Percentiles rank a stretch among this genome's conserved stretches.
Evolutionary conservation across 2,888 invertebrate species (phyloP).

Genomic region (Andrena haemorrhoa): DNA sequence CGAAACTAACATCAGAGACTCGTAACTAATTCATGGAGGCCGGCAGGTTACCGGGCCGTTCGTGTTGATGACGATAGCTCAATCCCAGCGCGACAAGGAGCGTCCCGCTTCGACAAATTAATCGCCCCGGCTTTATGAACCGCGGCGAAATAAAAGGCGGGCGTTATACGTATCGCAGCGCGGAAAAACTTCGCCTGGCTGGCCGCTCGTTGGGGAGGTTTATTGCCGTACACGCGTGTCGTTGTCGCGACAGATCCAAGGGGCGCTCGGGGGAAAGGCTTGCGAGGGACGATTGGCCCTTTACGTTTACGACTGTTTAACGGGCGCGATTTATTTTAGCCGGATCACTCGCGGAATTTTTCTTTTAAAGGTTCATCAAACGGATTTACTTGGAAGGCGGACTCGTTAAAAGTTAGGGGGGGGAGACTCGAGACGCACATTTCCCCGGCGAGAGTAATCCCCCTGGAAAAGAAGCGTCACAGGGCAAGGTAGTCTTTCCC

Average conservation of each 20-base stretch:
- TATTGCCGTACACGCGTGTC: slow-evolving; percentile 44
- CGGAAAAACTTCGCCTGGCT: slow-evolving; percentile 33
- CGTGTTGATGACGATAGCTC: slow-evolving; percentile 38
- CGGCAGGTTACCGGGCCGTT: no score
- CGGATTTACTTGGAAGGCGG: not conserved
- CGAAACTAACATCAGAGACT: no score
- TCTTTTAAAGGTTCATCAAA: not conserved
- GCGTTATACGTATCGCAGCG: slow-evolving; percentile 55
- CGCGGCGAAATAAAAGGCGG: slow-evolving; percentile 55
- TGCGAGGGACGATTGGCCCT: not conserved
- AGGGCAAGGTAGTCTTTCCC: not conserved
- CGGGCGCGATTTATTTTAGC: slow-evolving; percentile 1
- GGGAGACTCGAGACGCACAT: no score
- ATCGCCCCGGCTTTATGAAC: slow-evolving; percentile 54
- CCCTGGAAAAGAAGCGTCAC: not conserved
- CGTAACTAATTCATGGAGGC: no score
- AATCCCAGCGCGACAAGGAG: slow-evolving; percentile 30
- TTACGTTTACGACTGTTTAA: slow-evolving; percentile 19
- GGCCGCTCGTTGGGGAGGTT: slow-evolving; percentile 49
- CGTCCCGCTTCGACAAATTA: slow-evolving; percentile 56
- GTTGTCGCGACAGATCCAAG: slow-evolving; percentile 13
- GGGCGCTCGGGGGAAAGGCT: not conserved
- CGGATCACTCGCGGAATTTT: slow-evolving; percentile 7
- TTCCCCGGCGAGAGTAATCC: no score
- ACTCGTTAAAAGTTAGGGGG: no score